Evolutionary conservation across 2,888 invertebrate species (phyloP), one percentile per base, ranked within the genome.

Genomic region (Rhaphigaster nebulosa): DNA sequence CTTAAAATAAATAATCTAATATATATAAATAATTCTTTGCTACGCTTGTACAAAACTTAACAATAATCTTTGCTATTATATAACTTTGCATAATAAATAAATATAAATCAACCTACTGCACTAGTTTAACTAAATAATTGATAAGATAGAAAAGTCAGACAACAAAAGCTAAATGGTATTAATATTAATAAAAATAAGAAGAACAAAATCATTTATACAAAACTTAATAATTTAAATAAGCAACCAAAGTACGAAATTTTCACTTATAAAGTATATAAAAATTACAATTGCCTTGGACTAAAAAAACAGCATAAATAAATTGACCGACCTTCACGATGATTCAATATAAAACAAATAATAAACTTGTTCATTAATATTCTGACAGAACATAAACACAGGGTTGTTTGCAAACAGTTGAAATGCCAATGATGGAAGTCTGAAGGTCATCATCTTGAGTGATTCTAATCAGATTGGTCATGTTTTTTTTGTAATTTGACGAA

Each of bases 1-100:
- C 15, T 29, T 38, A 76, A 76, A 76, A 76, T 76, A 76, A 76
- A 76, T 76, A 76, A 38, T 34, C 34, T 76, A 76, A 10, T 76
- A 38, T 38, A 38, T 34, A 38, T 38, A 76, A 38, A 76, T 76
- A 34, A 76, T 20, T 76, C 6, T 76, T 23, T 38, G 20, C 18
- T 38, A 23, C 23, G 0, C 20, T 76, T 10, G 12, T 38, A 38
- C 13, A 76, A 76, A 38, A 65, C 65, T 34, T 38, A 76, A 76
- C 70, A 76, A 70, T 76, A 76, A 38, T 76, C 0, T 38, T 76
- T 76, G 34, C 34, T 38, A 76, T 20, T 18, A 76, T 15, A 65
- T 65, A 29, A 65, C 29, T 65, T 65, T 65, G 12, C 38, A 76
- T 20, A 20, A 76, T 38, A 76, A 76, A 76, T 38, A 20, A 76